Percentiles rank a stretch among this genome's conserved stretches.
Evolutionary conservation across 2,113 vertebrate species (phyloP).

Genomic region (Paradisaea rubra): DNA sequence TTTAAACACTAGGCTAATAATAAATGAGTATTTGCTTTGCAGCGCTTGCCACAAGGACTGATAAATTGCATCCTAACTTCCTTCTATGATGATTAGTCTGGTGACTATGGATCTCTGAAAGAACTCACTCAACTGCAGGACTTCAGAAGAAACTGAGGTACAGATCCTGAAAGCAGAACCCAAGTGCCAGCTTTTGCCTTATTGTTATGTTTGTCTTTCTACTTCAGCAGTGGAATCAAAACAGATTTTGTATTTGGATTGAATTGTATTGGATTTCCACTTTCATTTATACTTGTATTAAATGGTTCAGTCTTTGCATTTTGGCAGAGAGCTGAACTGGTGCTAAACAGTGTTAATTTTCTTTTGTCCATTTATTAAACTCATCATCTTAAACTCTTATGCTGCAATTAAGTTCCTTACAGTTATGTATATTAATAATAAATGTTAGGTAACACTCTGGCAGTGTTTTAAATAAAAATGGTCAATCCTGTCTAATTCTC

Average conservation of each 20-base stretch:
- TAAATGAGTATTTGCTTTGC: neutral
- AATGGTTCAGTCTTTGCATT: neutral
- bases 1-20: neutral
- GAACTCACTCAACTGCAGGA: neutral
- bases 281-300: neutral
- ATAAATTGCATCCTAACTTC: neutral
- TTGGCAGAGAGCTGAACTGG: neutral
- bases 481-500: neutral
- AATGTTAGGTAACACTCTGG: neutral
- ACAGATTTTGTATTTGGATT: neutral
- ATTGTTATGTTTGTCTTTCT: neutral
- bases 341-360: neutral
- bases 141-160: neutral
- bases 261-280: neutral
- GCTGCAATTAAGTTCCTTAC: neutral
- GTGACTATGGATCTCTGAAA: neutral
- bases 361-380: neutral
- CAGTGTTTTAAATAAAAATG: neutral
- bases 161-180: neutral
- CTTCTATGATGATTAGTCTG: neutral
- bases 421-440: neutral
- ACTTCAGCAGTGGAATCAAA: neutral
- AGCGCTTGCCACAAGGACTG: neutral
- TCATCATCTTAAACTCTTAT: neutral
- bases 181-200: neutral